Evolutionary conservation across 2,797 vertebrate genomes (phyloP).

Genomic region (Atherinosoma microstoma): DNA sequence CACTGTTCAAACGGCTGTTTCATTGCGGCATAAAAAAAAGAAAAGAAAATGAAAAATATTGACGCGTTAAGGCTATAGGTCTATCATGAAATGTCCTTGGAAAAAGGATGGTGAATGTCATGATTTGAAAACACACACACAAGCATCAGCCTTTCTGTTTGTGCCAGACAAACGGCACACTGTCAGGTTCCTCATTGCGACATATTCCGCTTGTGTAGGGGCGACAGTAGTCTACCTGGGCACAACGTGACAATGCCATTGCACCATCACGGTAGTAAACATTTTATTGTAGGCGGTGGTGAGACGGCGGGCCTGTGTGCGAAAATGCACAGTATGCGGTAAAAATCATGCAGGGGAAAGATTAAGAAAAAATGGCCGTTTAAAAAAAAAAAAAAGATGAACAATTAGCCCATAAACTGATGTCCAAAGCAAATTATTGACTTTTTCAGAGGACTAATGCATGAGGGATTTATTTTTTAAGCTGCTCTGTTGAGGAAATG

Average conservation of each 20-base stretch:
- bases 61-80: constrained; percentile 46
- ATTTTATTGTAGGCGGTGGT: constrained; percentile 61
- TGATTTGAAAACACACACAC: constrained; percentile 38
- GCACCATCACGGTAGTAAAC: constrained; percentile 77
- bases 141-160: constrained; percentile 21
- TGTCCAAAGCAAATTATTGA: background rate
- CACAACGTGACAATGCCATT: constrained; percentile 72
- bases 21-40: constrained; percentile 64
- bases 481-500: constrained; percentile 35
- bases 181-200: constrained; percentile 62
- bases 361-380: constrained; percentile 28
- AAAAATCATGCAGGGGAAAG: constrained; percentile 40
- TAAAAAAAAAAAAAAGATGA: constrained; percentile 38
- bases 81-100: constrained; percentile 77
- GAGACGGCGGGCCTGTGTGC: constrained; percentile 47
- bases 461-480: constrained; percentile 8
- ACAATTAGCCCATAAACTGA: constrained; percentile 15
- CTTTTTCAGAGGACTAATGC: constrained; percentile 6
- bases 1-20: constrained; percentile 39
- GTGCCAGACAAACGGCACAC: constrained; percentile 37
- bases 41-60: constrained; percentile 14
- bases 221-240: constrained; percentile 60
- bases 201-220: constrained; percentile 52
- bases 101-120: constrained; percentile 79
- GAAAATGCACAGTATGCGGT: constrained; percentile 68